Evolutionary conservation across 2,888 invertebrate species (phyloP), one percentile per base, ranked within the genome.

Genomic region (Pseudanteris insignis): DNA sequence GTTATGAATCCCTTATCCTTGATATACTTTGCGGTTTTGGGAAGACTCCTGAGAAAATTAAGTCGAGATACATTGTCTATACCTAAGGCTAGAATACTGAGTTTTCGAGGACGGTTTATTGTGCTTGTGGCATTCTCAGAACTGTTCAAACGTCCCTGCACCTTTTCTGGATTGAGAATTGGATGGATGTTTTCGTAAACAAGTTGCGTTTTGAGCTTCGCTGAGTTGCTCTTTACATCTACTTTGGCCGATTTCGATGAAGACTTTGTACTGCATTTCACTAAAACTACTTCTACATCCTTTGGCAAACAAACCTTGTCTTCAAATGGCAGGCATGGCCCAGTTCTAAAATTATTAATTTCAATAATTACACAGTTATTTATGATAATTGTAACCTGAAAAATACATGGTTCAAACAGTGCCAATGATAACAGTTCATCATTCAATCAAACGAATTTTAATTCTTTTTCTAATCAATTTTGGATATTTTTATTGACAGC

Each of bases 61-160:
- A 90, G 81, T 48, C 92, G 81, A 0, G 94, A 94, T 69, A 94
- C 88, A 32, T 92, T 91, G 74, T 94, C 94, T 69, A 95, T 88
- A 26, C 94, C 94, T 10, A 96, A 76, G 74, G 94, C 82, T 18
- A 94, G 79, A 0, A 95, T 86, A 73, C 88, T 90, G 10, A 88
- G 78, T 29, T 81, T 81, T 11, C 74, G 69, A 8, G 59, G 43
- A 43, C 61, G 61, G 50, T 58, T 54, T 9, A 25, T 48, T 38
- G 18, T 28, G 38, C 41, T 29, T 5, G 37, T 47, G 6, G 36
- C 40, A 40, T 60, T 64, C 14, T 66, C 62, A 18, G 63, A 37
- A 4, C 29, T 24, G 15, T 64, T 66, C 10, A 66, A 46, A 2
- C 83, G 75, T 64, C 84, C 78, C 64, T 84, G 77, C 46, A 87